phyloP scores from a whole-genome alignment of 2,113 vertebrate genomes.

The Pristiophorus japonicus region DNA sequence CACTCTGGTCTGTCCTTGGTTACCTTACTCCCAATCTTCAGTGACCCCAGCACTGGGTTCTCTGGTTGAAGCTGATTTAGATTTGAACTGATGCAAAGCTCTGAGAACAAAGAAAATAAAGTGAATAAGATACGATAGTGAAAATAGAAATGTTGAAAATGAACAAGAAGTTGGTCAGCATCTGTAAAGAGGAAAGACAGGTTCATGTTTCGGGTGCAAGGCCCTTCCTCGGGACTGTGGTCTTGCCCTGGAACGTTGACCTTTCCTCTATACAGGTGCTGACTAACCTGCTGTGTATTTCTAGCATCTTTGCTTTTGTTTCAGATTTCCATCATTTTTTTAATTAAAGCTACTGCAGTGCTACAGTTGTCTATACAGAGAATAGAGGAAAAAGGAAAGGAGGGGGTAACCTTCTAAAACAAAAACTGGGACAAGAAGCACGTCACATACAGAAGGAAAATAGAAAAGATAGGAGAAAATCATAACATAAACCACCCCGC shows the following conservation, averaged over 20 bases:
- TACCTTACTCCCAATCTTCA: neutral
- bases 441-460: neutral
- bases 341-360: neutral
- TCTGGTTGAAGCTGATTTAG: neutral
- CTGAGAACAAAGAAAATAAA: neutral
- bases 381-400: neutral
- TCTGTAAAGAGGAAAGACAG: neutral
- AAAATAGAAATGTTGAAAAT: neutral
- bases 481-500: neutral
- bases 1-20: neutral
- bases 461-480: neutral
- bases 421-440: neutral
- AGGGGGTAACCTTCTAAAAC: neutral
- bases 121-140: neutral
- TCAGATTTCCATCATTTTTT: neutral
- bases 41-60: neutral
- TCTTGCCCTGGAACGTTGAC: neutral
- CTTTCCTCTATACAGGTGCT: neutral
- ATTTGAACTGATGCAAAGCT: neutral
- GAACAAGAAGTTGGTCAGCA: neutral
- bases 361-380: neutral
- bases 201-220: neutral
- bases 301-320: neutral
- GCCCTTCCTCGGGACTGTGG: neutral
- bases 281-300: neutral